Evolutionary conservation across 2,888 invertebrate species (phyloP), one percentile per base, ranked within the genome.

Genomic region (Trachelus tabidus): DNA sequence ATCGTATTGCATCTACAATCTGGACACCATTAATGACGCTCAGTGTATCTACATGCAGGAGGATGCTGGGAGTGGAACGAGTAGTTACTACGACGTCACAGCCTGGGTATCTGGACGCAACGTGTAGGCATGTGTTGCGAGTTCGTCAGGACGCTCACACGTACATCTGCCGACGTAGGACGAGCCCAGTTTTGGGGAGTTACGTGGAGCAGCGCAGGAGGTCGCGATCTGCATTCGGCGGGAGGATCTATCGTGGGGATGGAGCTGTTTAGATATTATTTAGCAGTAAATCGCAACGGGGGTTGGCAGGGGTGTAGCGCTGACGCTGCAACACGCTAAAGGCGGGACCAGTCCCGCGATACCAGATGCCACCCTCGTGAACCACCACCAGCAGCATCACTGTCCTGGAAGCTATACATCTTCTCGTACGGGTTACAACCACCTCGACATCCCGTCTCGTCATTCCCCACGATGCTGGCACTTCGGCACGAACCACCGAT

Each of bases 291-390:
- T 90, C 88, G 86, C 82, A 79, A 80, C 80, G 81, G 79, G 83
- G 84, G 84, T 84, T 84, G 86, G 83, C 83, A 82, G 83, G 85
- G 87, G 86, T 89, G 88, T 89, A 88, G 85, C 88, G 90, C 89
- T 90, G 90, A 90, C 88, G 87, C 87, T 84, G 88, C 87, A 85
- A 90, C 90, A 90, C 86, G 90, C 86, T 90, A 90, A 90, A 88
- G 90, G 90, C 90, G 90, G 87, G 85, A 87, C 89, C 86, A 80
- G 84, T 79, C 83, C 82, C 84, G 76, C 83, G 77, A 80, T 86
- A 84, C 86, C 85, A 79, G 80, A 78, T 79, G 81, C 82, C 83
- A 79, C 75, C 79, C 30, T 69, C 69, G 12, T 12, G 69, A 31
- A 30, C 69, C 33, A 4, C 84, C 83, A 80, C 81, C 75, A 79